Conservation (phyloP, 35 echinoderm and acorn worm species). For the Lytechinus pictus region DNA sequence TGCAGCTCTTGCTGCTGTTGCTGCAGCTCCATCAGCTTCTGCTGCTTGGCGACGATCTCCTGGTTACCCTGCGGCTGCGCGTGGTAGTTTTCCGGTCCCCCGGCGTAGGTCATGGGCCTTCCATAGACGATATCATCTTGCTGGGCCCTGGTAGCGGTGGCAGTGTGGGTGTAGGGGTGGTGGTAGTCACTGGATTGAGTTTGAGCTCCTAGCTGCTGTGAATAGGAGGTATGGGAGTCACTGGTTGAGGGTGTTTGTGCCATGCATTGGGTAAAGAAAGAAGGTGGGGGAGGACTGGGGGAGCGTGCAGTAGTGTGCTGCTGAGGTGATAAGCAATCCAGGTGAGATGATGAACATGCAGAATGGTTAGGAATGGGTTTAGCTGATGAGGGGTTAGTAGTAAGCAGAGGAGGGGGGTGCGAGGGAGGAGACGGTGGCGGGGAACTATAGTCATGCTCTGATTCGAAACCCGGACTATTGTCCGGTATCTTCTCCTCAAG, state of each 20-base stretch:
- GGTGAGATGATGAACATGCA: constrained; percentile 16
- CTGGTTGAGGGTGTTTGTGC: constrained; percentile 47
- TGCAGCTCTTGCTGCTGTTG: constrained; percentile 36
- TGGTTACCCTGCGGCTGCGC: background rate
- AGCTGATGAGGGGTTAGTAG: background rate
- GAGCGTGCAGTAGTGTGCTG: constrained; percentile 14
- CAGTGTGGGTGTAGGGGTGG: constrained; percentile 48
- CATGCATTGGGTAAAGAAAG: constrained; percentile 50
- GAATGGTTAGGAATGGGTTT: constrained; percentile 45
- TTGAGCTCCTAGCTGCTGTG: constrained; percentile 28
- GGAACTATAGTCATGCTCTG: constrained; percentile 39
- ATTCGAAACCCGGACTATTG: constrained; percentile 25
- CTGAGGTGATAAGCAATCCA: constrained; percentile 36
- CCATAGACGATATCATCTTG: constrained; percentile 31
- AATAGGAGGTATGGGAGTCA: constrained; percentile 46
- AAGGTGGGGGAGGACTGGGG: constrained; percentile 39
- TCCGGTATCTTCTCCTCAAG: constrained; percentile 70
- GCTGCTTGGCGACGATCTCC: constrained; percentile 24
- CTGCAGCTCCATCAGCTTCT: constrained; percentile 18
- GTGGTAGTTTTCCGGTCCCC: constrained; percentile 5
- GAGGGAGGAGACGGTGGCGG: background rate
- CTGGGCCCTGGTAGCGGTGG: constrained; percentile 28
- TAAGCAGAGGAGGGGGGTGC: constrained; percentile 15
- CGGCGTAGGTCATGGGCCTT: constrained; percentile 19
- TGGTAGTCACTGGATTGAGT: constrained; percentile 21